Conservation (phyloP, 2,113 vertebrate genomes). For the Petroica traversi region DNA sequence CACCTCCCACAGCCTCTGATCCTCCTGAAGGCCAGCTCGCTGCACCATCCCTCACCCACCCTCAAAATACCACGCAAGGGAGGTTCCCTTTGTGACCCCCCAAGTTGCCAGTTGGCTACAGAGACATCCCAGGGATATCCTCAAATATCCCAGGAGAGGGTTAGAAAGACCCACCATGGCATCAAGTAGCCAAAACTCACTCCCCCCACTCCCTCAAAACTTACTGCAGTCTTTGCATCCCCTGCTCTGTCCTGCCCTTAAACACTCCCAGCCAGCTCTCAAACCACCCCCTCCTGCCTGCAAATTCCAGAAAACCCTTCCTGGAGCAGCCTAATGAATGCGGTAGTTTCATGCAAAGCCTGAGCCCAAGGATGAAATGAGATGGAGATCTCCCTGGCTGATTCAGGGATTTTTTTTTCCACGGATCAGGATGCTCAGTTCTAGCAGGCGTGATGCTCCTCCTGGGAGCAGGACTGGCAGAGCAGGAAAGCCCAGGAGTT, state of each 20-base stretch:
- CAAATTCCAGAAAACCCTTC: not conserved
- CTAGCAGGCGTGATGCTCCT: not conserved
- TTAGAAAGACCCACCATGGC: not conserved
- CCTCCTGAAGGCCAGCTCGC: not conserved
- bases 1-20: not conserved
- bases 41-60: not conserved
- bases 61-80: not conserved
- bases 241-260: not conserved
- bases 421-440: not conserved
- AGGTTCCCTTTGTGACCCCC: not conserved
- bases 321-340: not conserved
- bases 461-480: not conserved
- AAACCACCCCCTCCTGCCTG: not conserved
- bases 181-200: not conserved
- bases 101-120: fast-evolving
- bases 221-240: fast-evolving
- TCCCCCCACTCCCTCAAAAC: fast-evolving
- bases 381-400: not conserved
- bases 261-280: not conserved
- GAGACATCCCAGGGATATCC: too few relatives aligned
- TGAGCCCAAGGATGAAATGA: not conserved
- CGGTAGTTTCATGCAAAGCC: not conserved
- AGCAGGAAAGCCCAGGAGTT: not conserved
- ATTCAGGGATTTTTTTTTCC: not conserved
- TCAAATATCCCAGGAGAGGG: fast-evolving